Percentiles rank a stretch among this genome's conserved stretches.
Conservation (phyloP, 2,113 vertebrate species). For the Hylia prasina region DNA sequence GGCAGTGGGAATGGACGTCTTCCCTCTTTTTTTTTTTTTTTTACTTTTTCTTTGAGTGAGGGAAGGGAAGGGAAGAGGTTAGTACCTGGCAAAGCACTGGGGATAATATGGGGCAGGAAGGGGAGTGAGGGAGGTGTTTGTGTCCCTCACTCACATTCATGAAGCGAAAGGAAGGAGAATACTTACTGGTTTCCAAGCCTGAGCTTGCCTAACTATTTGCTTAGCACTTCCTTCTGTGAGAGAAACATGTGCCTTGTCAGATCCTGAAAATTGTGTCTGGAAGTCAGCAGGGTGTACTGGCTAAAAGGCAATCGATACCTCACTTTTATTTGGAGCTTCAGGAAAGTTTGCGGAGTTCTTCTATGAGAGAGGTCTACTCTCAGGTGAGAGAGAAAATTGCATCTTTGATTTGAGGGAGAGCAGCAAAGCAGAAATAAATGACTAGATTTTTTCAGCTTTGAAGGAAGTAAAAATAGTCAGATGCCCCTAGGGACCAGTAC, state of each 20-base stretch:
- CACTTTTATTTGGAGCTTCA: neutral
- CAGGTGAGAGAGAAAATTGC: neutral
- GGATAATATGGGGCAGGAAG: neutral
- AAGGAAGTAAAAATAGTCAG: conserved; percentile 27
- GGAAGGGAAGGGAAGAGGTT: neutral
- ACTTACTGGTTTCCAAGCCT: neutral
- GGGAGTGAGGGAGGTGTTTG: neutral
- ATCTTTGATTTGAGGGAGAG: conserved; percentile 16
- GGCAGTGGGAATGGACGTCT: neutral
- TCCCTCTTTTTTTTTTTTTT: neutral
- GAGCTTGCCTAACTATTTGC: neutral
- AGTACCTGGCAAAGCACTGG: neutral
- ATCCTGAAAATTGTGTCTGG: neutral
- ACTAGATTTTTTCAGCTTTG: neutral
- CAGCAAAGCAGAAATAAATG: conserved; percentile 29
- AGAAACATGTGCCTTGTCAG: neutral
- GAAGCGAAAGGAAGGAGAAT: neutral
- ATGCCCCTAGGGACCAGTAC: neutral
- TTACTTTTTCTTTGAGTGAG: neutral
- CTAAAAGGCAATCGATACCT: neutral
- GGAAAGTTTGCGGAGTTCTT: neutral
- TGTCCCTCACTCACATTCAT: neutral
- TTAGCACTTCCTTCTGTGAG: neutral
- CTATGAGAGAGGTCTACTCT: neutral
- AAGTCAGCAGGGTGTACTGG: neutral